Base-by-base conservation (phyloP, 2,888 invertebrate species). In the Didymodactylos carnosus region DNA sequence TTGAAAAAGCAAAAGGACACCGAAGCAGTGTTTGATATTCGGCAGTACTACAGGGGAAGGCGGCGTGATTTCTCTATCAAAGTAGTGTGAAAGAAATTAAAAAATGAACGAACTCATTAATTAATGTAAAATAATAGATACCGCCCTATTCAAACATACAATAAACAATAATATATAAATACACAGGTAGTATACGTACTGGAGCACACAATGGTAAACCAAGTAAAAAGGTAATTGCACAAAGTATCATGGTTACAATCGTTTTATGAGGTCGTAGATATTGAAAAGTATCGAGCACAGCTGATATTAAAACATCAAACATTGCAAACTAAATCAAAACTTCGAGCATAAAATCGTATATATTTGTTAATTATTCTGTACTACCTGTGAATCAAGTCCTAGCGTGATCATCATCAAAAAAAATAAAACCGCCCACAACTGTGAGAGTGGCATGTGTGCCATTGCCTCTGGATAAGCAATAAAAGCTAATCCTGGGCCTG, bases 401-500 rank as follows among this genome's bases (percentile, higher is more conserved):
- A 73, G 69, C 1, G 73, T 73, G 1, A 73, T 19, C 16, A 73
- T 19, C 73, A 73, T 73, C 14, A 73, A 70, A 39, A 73, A 73
- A 43, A 73, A 69, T 5, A 72, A 25, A 0, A 73, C 69, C 23
- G 70, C 69, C 43, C 53, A 73, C 7, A 73, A 70, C 13, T 39
- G 53, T 25, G 71, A 35, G 23, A 27, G 40, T 2, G 41, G 53
- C 53, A 73, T 70, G 3, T 27, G 35, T n/a, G 62, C 39, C 19
- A 73, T 4, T 10, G 69, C 73, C 25, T 73, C 71, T 19, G 73
- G 73, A 71, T 73, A 73, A 70, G 73, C 73, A 41, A 73, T 46
- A 49, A 73, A 73, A 19, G 69, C 69, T 3, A 73, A 41, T 14
- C 73, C 73, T 3, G 73, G 70, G 4, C 73, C 79, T 75, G 79